Base-by-base conservation (phyloP, 2,113 vertebrate species). In the Amphiprion percula region DNA sequence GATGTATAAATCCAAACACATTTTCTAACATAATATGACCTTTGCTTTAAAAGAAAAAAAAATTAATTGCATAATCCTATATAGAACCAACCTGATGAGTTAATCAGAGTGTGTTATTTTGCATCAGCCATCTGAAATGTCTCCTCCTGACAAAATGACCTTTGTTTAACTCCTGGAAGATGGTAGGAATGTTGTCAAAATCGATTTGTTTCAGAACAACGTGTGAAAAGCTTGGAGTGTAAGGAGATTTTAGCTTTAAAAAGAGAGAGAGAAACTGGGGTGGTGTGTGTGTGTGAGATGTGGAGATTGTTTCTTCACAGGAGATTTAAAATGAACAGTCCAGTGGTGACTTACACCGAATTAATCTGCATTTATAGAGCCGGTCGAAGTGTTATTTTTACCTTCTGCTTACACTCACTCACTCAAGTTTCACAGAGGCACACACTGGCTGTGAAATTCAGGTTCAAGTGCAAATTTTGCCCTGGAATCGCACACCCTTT, bases 131-230 rank as follows among this genome's bases (percentile, higher is more conserved):
- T 50, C 23, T 19, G 17, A 85, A 78, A 68, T 61, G 61, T 73
- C 63, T 70, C 28, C 52, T 79, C 78, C 63, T 68, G 65, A 79
- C 60, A 77, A 63, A 55, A 69, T 82, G 78, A 87, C 79, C 82
- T 77, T 84, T 67, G 58, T 72, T 74, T 77, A 65, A 65, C 61
- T 70, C 60, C 54, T 4, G 10, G 44, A 37, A 65, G 47, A 53
- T 52, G 21, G 56, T 23, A 4, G 47, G 11, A 61, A 30, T 21
- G 46, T 47, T 61, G 68, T 64, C 41, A 19, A 39, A 73, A 79
- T 79, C 9, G 47, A 84, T 80, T 83, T 23, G 74, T 77, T 74
- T 37, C 19, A 5, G 60, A 19, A 28, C 28, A 3, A 52, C 1
- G 79, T 77, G 77, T 61, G 62, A 68, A 85, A 82, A 78, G 70